Evolutionary conservation across 2,113 vertebrate species (phyloP), one percentile per base, ranked within the genome.

Genomic region (Cephalopterus ornatus): DNA sequence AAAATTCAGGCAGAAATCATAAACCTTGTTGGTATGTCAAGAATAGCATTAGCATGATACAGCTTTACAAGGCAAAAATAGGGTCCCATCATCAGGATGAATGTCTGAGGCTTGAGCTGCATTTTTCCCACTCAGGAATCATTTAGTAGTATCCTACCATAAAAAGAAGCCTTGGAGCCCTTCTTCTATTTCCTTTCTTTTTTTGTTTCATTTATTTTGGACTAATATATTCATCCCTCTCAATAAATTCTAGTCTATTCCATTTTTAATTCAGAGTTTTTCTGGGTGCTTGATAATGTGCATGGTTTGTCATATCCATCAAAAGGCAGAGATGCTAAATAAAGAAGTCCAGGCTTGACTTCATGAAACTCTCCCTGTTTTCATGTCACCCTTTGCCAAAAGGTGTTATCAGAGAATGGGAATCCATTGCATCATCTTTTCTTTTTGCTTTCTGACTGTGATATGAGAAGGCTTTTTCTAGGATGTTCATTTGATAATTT

Each of bases 11-110:
- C 71, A 52, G 27, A 96, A 91, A 73, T 44, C 0, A 0, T 73
- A 77, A 94, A 88, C 55, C 10, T 83, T 30, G 2, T 21, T 16
- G 2, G 8, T 55, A 58, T 62, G 59, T 50, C 58, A 92, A 42
- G 58, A 71, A 11, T 28, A 92, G 14, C 33, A 77, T 88, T 71
- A 82, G 12, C n/a, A 23, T 13, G 42, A 74, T 84, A 71, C 82
- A 93, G 42, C 22, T 86, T 67, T 74, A 70, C 12, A 58, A 71
- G 59, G 39, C 55, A 93, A 94, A 95, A 96, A 85, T 74, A 77
- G 5, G 3, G 0, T 79, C 59, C 42, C 30, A 42, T 78, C 59
- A 47, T 46, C 37, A 85, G 56, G 49, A 61, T 58, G 33, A 83
- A 42, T 37, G 75, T 59, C 74, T 44, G 70, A 76, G 28, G 9